Evolutionary conservation across 2,888 invertebrate genomes (phyloP).

Genomic region (Caenorhabditis angaria): DNA sequence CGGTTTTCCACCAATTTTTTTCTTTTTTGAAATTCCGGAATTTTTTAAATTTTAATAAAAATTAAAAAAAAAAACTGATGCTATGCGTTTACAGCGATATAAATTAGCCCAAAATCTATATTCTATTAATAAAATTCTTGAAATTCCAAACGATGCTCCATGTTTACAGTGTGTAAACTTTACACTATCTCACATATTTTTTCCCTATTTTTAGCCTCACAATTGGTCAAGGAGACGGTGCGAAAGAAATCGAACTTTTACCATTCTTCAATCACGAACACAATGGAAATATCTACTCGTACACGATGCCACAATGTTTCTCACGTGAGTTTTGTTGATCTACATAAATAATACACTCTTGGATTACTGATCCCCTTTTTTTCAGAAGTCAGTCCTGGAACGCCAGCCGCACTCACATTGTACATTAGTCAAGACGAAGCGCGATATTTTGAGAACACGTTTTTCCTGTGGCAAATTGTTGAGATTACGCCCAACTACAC

Average conservation of each 20-base stretch:
- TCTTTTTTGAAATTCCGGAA: no score
- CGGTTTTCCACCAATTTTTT: no score
- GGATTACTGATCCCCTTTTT: no score
- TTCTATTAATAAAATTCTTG: no score
- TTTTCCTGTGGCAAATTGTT: constrained; percentile 29
- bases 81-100: no score
- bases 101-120: no score
- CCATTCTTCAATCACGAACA: constrained; percentile 29
- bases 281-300: constrained; percentile 25
- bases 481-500: constrained; percentile 1
- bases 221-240: neutral
- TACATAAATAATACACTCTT: no score
- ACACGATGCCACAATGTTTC: constrained; percentile 14
- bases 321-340: constrained; percentile 7
- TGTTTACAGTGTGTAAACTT: no score
- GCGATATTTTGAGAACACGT: constrained; percentile 9
- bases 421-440: constrained; percentile 7
- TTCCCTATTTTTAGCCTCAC: constrained; percentile 15
- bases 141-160: no score
- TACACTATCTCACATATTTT: no score
- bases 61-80: no score
- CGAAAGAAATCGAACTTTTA: constrained; percentile 1
- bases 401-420: neutral
- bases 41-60: no score
- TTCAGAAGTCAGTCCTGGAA: neutral